Evolutionary conservation across 2,797 vertebrate genomes (phyloP).

Genomic region (Allobates femoralis): DNA sequence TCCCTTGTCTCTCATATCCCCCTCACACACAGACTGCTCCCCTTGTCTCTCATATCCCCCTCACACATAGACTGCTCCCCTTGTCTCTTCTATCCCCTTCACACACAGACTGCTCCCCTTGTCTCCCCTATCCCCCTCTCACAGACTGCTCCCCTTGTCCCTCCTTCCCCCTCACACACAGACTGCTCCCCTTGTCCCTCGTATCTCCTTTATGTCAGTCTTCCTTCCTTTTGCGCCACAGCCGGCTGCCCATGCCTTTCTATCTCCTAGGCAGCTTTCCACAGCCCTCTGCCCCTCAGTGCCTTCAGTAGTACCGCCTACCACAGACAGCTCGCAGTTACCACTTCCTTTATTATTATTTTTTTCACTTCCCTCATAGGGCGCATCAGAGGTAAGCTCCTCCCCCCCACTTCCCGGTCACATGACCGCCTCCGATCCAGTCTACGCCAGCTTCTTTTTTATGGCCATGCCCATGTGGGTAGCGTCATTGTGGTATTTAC

Average conservation of each 20-base stretch:
- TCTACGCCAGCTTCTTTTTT: background rate
- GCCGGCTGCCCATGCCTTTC: no score
- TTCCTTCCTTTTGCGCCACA: no score
- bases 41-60: background rate
- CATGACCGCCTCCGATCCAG: background rate
- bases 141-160: background rate
- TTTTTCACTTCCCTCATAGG: background rate
- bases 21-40: background rate
- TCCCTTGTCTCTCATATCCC: background rate
- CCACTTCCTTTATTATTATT: background rate
- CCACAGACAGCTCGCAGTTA: background rate
- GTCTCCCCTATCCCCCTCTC: background rate
- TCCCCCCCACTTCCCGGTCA: background rate
- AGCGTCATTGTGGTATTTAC: conserved; percentile 23
- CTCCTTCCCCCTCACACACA: background rate
- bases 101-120: background rate
- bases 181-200: background rate
- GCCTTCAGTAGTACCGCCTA: background rate
- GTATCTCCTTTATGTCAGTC: background rate
- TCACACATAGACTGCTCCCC: background rate
- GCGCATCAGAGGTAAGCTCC: background rate
- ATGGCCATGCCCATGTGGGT: background rate
- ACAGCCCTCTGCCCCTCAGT: background rate
- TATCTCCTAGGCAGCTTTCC: background rate
- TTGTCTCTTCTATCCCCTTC: background rate